phyloP scores from a whole-genome alignment of 2,888 invertebrate species.

The Lamproptera curius region DNA sequence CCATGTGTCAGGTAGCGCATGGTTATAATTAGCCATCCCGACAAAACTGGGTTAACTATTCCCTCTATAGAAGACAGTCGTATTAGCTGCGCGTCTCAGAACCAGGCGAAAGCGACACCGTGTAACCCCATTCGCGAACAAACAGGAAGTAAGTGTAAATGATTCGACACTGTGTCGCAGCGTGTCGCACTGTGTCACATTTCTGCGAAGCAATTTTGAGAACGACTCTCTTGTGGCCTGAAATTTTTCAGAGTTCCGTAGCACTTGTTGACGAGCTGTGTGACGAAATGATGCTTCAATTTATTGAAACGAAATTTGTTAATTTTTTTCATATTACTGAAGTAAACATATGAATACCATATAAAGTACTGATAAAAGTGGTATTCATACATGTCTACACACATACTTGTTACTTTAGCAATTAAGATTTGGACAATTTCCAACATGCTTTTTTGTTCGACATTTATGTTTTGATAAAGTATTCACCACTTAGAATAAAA shows the following conservation, averaged over 20 bases:
- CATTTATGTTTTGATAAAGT: too few species aligned
- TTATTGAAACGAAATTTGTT: too few species aligned
- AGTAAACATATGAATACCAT: too few species aligned
- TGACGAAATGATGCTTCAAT: too few species aligned
- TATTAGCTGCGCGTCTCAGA: not conserved
- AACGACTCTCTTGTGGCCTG: not conserved
- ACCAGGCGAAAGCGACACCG: slow-evolving; percentile 54
- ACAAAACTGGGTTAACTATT: slow-evolving; percentile 73
- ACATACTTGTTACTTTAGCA: too few species aligned
- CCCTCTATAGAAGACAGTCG: slow-evolving; percentile 54
- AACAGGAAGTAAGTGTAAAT: slow-evolving; percentile 52
- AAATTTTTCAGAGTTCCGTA: slow-evolving; percentile 1
- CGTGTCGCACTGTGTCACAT: not conserved
- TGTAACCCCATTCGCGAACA: slow-evolving; percentile 51
- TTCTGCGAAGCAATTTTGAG: slow-evolving; percentile 10
- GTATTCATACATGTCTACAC: too few species aligned
- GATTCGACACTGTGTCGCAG: slow-evolving; percentile 17
- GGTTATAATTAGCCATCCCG: slow-evolving; percentile 39
- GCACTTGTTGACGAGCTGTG: too few species aligned
- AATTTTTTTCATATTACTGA: too few species aligned
- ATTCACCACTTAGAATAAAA: too few species aligned
- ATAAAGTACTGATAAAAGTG: too few species aligned
- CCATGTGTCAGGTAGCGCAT: slow-evolving; percentile 56
- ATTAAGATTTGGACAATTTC: too few species aligned
- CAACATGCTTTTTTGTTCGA: too few species aligned